Evolutionary conservation across 2,113 vertebrate genomes (phyloP).

Genomic region (Plestiodon gilberti): DNA sequence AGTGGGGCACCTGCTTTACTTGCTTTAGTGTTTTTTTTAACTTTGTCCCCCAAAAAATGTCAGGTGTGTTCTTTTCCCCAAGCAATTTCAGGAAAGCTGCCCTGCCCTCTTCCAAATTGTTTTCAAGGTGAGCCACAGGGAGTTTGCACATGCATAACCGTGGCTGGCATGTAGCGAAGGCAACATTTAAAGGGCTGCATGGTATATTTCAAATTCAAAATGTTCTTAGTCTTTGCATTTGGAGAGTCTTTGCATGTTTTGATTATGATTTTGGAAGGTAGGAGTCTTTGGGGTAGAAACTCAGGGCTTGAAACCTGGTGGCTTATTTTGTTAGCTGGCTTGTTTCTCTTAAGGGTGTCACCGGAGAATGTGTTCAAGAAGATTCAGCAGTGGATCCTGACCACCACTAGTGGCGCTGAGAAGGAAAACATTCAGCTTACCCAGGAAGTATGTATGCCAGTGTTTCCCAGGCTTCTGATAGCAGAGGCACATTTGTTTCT

Average conservation of each 20-base stretch:
- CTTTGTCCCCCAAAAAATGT: too few species aligned
- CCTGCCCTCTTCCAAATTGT: too few species aligned
- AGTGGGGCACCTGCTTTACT: too few species aligned
- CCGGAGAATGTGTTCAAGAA: constrained; percentile 53
- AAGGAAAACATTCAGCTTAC: constrained; percentile 59
- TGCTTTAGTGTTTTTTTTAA: too few species aligned
- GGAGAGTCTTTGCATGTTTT: not conserved
- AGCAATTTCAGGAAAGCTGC: too few species aligned
- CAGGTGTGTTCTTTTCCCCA: too few species aligned
- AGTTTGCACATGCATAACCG: too few species aligned
- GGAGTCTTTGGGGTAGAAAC: not conserved
- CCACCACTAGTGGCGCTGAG: constrained; percentile 53
- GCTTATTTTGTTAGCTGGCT: not conserved
- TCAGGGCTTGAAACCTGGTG: not conserved
- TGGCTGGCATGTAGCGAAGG: not conserved
- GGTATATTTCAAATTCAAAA: not conserved
- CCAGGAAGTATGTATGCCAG: constrained; percentile 53
- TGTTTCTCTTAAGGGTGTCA: constrained; percentile 38
- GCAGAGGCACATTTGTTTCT: not conserved
- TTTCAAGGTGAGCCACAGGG: too few species aligned
- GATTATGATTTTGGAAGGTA: constrained; percentile 1
- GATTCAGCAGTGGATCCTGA: constrained; percentile 66
- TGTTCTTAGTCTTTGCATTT: not conserved
- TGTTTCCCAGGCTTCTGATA: not conserved
- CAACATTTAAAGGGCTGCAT: not conserved